A percentile compares a stretch with the other conserved stretches of the same genome.
Conservation (phyloP, 2,113 vertebrate genomes). For the Corynorhinus townsendii region DNA sequence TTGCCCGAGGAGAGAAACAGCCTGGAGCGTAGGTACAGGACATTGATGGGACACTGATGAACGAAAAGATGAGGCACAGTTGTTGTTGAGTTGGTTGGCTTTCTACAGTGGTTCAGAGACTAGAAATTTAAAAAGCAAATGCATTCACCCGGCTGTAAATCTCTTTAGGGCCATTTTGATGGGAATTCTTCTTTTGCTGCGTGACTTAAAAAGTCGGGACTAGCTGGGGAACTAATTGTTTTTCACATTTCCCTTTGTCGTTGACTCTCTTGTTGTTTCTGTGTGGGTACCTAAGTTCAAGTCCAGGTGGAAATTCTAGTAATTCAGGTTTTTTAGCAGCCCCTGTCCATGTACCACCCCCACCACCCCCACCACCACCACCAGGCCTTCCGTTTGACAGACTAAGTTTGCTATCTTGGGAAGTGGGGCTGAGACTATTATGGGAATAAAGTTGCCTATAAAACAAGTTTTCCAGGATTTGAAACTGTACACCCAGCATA, state of each 20-base stretch:
- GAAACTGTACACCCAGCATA: conserved; percentile 1
- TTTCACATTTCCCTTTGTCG: conserved; percentile 19
- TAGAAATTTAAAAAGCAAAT: conserved; percentile 11
- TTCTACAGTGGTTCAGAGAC: background rate
- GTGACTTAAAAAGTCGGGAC: background rate
- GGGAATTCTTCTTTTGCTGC: conserved; percentile 16
- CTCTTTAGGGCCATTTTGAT: background rate
- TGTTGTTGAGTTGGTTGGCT: background rate
- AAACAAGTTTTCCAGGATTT: conserved; percentile 14
- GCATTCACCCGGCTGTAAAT: background rate
- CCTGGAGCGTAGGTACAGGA: background rate
- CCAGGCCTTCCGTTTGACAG: background rate
- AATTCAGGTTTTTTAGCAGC: background rate
- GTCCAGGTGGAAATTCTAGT: background rate
- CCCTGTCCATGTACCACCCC: too few species aligned
- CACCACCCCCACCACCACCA: too few species aligned
- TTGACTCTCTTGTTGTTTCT: background rate
- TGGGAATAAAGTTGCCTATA: background rate
- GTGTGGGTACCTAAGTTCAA: background rate
- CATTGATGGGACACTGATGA: background rate
- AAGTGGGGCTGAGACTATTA: background rate
- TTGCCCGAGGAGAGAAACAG: background rate
- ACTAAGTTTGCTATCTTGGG: background rate
- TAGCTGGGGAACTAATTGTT: background rate
- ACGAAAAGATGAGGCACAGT: background rate